A percentile compares a stretch with the other conserved stretches of the same genome.
phyloP scores from a whole-genome alignment of 2,888 invertebrate species.

The Dioctria rufipes region DNA sequence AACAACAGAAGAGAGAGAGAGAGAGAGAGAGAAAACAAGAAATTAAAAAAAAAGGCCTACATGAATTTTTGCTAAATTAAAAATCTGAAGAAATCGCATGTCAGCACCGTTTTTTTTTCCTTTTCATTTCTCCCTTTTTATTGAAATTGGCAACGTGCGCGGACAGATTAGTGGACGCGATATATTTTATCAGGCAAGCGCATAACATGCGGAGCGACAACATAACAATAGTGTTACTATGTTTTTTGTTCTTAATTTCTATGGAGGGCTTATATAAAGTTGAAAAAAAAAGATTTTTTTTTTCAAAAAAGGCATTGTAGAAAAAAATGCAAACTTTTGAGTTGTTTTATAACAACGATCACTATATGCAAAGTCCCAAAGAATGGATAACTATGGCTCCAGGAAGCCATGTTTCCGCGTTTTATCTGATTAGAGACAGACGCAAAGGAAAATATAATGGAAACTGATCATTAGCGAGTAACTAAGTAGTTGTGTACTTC shows the following conservation, averaged over 20 bases:
- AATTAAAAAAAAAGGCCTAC: background rate
- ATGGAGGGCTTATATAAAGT: conserved; percentile 1
- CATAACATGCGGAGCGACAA: background rate
- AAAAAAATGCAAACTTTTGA: background rate
- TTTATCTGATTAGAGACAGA: conserved; percentile 15
- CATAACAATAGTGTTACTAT: background rate
- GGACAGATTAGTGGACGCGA: too few species aligned
- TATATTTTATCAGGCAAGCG: conserved; percentile 9
- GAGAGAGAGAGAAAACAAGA: background rate
- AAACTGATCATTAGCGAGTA: background rate
- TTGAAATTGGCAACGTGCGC: background rate
- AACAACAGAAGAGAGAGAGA: background rate
- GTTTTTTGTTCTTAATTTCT: background rate
- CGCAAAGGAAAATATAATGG: background rate
- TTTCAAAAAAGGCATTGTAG: background rate
- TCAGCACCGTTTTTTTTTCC: background rate
- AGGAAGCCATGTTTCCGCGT: conserved; percentile 42
- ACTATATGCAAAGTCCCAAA: background rate
- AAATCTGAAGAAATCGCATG: background rate
- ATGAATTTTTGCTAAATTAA: background rate
- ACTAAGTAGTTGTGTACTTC: background rate
- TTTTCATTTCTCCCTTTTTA: background rate
- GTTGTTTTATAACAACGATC: background rate
- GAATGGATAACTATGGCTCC: background rate
- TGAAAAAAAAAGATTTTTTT: background rate